These are phyloP conservation scores for Cephus nigrinus DNA, from an alignment of 2,888 invertebrate genomes.

Conservation along the genomic window DNA sequence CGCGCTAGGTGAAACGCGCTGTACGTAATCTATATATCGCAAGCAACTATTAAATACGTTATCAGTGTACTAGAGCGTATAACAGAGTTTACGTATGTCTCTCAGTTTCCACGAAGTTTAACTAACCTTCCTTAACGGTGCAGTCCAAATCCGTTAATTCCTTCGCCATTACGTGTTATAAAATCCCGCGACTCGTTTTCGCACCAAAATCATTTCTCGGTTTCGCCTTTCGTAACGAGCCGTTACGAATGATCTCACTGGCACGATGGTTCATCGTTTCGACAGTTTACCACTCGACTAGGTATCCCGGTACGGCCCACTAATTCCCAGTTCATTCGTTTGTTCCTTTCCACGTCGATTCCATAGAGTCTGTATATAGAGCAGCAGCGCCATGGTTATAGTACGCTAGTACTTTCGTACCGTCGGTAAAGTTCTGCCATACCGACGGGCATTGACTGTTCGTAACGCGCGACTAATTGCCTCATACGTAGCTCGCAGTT, in stretches of 20 bases:
- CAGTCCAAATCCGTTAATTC: neutral
- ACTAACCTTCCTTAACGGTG: neutral
- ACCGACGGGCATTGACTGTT: neutral
- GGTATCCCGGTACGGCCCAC: neutral
- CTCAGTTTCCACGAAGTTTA: neutral
- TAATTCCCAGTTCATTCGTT: neutral
- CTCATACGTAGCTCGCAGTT: neutral
- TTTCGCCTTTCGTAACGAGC: neutral
- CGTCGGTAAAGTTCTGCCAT: neutral
- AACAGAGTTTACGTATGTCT: neutral
- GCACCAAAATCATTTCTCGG: neutral
- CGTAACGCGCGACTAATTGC: neutral
- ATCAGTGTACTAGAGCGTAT: neutral
- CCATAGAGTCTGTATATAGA: neutral
- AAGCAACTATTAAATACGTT: neutral
- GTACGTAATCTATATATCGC: neutral
- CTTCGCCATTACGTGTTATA: neutral
- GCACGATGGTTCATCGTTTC: neutral
- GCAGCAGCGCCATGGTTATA: neutral
- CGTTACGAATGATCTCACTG: neutral
- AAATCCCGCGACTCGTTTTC: neutral
- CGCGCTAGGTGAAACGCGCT: neutral
- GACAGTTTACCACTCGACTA: neutral
- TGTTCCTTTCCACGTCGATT: neutral
- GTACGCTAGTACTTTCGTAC: neutral